Evolutionary conservation across 2,888 invertebrate genomes (phyloP).

Genomic region (Pedicia rivosa): DNA sequence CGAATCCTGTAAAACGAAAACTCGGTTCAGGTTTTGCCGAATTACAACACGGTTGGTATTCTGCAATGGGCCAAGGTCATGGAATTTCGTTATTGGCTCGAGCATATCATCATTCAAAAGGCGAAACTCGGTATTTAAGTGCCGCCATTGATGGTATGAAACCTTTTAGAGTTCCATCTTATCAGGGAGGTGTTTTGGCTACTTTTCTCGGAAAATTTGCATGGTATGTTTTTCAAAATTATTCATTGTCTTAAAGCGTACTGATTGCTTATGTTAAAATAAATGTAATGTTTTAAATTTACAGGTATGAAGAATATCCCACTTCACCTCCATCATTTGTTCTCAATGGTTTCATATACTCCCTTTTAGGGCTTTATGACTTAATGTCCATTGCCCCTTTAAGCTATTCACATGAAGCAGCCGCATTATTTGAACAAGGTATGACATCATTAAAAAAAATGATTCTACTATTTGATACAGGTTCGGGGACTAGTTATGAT

Average conservation of each 20-base stretch:
- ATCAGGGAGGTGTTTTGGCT: constrained; percentile 69
- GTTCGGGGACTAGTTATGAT: constrained; percentile 92
- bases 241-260: neutral
- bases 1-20: constrained; percentile 70
- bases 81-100: constrained; percentile 86
- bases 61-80: constrained; percentile 98
- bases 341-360: constrained; percentile 96
- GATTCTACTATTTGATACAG: constrained; percentile 84
- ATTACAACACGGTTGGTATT: constrained; percentile 83
- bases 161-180: constrained; percentile 57
- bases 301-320: constrained; percentile 95
- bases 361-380: constrained; percentile 90
- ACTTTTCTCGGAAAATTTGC: constrained; percentile 69
- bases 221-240: constrained; percentile 46
- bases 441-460: constrained; percentile 75
- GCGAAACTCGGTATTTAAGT: constrained; percentile 56
- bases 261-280: neutral
- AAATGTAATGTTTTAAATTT: constrained; percentile 8
- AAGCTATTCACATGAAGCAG: constrained; percentile 51
- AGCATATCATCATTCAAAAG: constrained; percentile 70
- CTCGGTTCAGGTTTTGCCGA: constrained; percentile 54
- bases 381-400: constrained; percentile 65
- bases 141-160: constrained; percentile 68
- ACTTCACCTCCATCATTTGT: constrained; percentile 90
- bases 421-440: constrained; percentile 64